Evolutionary conservation across 2,113 vertebrate species (phyloP).

Genomic region (Antechinus flavipes): DNA sequence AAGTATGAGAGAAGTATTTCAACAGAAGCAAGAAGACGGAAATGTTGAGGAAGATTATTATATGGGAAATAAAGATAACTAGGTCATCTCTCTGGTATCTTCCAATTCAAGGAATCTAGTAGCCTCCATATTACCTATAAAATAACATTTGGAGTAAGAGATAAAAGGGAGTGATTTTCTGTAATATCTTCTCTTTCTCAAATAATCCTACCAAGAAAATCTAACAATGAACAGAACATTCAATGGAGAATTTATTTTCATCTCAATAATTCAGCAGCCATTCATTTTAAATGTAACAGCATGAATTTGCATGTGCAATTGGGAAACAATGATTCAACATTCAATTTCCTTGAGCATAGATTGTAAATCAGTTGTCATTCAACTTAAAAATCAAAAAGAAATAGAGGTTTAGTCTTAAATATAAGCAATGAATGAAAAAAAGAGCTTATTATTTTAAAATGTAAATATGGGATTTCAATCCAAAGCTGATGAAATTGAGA

Average conservation of each 20-base stretch:
- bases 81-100: neutral
- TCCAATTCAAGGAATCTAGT: neutral
- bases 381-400: slow-evolving; percentile 41
- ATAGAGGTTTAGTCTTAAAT: neutral
- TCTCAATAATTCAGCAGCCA: slow-evolving; percentile 71
- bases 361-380: slow-evolving; percentile 30
- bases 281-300: slow-evolving; percentile 58
- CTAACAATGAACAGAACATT: slow-evolving; percentile 60
- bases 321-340: neutral
- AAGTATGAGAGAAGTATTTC: neutral
- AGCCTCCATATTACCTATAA: neutral
- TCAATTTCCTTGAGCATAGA: slow-evolving; percentile 52
- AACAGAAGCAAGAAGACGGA: neutral
- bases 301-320: neutral
- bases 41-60: neutral
- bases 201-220: slow-evolving; percentile 61
- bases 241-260: slow-evolving; percentile 69
- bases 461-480: slow-evolving; percentile 46
- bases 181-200: slow-evolving; percentile 50
- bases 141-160: neutral
- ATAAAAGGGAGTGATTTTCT: slow-evolving; percentile 44
- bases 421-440: slow-evolving; percentile 45
- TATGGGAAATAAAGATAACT: neutral
- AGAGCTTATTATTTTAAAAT: slow-evolving; percentile 46
- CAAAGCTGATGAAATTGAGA: slow-evolving; percentile 45